These are phyloP conservation scores for Cryptotis parvus DNA, from an alignment of 2,113 vertebrate genomes.

Conservation along the genomic window DNA sequence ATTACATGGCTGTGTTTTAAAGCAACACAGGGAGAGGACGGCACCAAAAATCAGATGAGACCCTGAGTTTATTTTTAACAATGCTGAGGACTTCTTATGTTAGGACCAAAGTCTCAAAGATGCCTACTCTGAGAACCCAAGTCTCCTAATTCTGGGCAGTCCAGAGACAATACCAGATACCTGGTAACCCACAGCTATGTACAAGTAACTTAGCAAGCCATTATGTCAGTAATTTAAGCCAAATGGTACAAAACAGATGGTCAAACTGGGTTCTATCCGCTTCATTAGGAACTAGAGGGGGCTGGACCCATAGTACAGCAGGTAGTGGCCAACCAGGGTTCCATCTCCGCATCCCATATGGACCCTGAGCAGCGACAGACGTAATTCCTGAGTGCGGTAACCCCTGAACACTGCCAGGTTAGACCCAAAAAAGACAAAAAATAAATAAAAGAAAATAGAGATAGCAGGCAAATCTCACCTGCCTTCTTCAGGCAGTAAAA, in stretches of 20 bases:
- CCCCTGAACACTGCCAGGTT: too few relatives aligned
- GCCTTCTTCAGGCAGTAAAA: background rate
- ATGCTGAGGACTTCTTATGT: background rate
- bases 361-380: too few relatives aligned
- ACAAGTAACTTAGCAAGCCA: slow-evolving; percentile 5
- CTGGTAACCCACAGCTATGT: background rate
- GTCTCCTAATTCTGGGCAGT: background rate
- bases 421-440: too few relatives aligned
- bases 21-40: background rate
- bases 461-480: background rate
- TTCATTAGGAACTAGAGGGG: slow-evolving; percentile 1
- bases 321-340: too few relatives aligned
- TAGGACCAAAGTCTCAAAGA: slow-evolving; percentile 8
- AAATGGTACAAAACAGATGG: background rate
- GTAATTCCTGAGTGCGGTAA: too few relatives aligned
- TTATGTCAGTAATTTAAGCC: background rate
- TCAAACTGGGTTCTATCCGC: background rate
- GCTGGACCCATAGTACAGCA: too few relatives aligned
- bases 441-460: too few relatives aligned
- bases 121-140: slow-evolving; percentile 3
- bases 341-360: too few relatives aligned
- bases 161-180: background rate
- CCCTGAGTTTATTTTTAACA: slow-evolving; percentile 22
- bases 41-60: background rate
- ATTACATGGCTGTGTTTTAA: background rate